These are phyloP conservation scores for Dufourea novaeangliae DNA, from an alignment of 1,140 invertebrate species.

Conservation along the genomic window DNA sequence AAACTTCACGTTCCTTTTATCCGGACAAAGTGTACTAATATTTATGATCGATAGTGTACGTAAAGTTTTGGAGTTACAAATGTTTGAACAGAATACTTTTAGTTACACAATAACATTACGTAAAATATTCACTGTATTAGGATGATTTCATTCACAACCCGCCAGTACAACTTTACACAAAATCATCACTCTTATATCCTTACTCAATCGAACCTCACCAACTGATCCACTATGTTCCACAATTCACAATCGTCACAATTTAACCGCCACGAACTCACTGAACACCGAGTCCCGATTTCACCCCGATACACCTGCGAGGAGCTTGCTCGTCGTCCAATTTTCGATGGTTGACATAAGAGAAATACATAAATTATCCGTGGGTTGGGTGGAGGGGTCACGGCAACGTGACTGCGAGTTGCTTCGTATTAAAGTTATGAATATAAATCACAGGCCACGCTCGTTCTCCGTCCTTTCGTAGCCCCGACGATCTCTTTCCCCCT, in stretches of 20 bases:
- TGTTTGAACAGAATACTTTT: too few species aligned
- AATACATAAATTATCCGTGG: constrained; percentile 70
- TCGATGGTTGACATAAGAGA: constrained; percentile 56
- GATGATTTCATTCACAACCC: too few species aligned
- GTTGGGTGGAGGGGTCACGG: constrained; percentile 49
- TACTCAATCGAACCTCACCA: too few species aligned
- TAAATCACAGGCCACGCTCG: constrained; percentile 72
- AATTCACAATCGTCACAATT: not conserved
- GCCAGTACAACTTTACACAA: too few species aligned
- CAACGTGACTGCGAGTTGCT: constrained; percentile 73
- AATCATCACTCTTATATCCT: too few species aligned
- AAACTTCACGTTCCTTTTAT: too few species aligned
- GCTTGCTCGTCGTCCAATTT: constrained; percentile 27
- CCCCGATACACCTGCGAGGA: constrained; percentile 20
- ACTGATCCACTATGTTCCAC: too few species aligned
- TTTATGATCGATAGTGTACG: too few species aligned
- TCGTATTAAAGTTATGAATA: constrained; percentile 78
- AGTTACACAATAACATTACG: too few species aligned
- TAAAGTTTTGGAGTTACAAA: too few species aligned
- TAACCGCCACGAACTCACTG: not conserved
- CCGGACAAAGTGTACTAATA: too few species aligned
- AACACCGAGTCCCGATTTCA: constrained; percentile 30
- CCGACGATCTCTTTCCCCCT: constrained; percentile 28
- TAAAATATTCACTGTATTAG: too few species aligned
- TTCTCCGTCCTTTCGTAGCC: constrained; percentile 55